Evolutionary conservation across 2,797 vertebrate genomes (phyloP), one percentile per base, ranked within the genome.

Genomic region (Danio aesculapii): DNA sequence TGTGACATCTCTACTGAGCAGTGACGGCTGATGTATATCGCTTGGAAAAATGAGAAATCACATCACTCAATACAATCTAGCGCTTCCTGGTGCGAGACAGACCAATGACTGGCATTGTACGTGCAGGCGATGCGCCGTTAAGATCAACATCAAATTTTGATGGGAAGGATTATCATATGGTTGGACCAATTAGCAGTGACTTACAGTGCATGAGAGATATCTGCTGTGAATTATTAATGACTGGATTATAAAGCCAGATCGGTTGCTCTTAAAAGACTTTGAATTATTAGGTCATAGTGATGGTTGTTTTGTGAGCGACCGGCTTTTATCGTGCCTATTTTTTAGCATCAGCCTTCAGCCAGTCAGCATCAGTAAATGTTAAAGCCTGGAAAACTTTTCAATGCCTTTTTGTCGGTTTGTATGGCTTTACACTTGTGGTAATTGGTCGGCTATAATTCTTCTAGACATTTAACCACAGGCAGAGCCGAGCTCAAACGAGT

Each of bases 1-100:
- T 92, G 90, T 91, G 87, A 75, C 58, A 57, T 62, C 52, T 83
- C 30, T 50, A 6, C 53, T 64, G 16, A 72, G 21, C 68, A 55
- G 19, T 73, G 66, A 16, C 6, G 43, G 19, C 59, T 75, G 43
- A 84, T 84, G 14, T 39, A 43, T 70, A 59, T 46, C 64, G 17
- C n/a, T 61, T 47, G 17, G 46, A 59, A 62, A 78, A 52, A 61
- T 52, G 30, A 39, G 53, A 77, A 58, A 47, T 67, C 30, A 12
- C 19, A 77, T 47, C 62, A 55, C 62, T 5, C 4, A 44, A 66
- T 76, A 46, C n/a, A 55, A 44, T 55, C 41, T 62, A 30, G 16
- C 1, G 6, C 5, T 75, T 63, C 52, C 14, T 49, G 30, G 55
- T 52, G 41, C 6, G 52, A 77, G 50, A 21, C 10, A 9, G 41